phyloP scores from a whole-genome alignment of 2,113 vertebrate species.

The Uria aalge region DNA sequence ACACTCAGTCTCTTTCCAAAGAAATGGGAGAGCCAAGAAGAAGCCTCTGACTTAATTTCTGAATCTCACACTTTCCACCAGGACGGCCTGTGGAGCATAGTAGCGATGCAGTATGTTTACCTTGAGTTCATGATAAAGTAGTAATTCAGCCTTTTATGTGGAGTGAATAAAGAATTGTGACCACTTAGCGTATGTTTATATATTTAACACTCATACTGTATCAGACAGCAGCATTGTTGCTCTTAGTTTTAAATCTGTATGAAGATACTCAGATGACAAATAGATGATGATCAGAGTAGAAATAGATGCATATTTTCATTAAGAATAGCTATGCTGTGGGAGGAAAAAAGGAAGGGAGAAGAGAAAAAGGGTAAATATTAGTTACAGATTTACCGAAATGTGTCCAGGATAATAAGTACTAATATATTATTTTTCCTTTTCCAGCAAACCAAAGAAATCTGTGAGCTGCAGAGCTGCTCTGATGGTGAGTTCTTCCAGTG shows the following conservation, averaged over 20 bases:
- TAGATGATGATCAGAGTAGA: neutral
- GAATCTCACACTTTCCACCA: neutral
- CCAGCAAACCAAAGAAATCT: neutral
- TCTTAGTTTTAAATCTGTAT: neutral
- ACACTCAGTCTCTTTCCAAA: neutral
- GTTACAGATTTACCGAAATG: neutral
- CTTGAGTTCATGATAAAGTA: neutral
- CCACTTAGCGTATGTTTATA: neutral
- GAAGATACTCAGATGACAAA: neutral
- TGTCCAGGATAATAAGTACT: neutral
- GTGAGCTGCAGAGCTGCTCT: neutral
- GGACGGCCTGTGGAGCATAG: neutral
- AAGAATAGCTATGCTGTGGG: neutral
- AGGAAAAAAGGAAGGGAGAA: neutral
- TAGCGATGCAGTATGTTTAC: neutral
- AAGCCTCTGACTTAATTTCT: neutral
- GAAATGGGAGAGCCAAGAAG: neutral
- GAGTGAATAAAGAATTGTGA: neutral
- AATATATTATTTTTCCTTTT: neutral
- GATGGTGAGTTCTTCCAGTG: neutral
- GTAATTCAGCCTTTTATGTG: neutral
- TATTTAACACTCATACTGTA: neutral
- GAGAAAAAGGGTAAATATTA: neutral
- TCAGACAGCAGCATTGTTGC: neutral
- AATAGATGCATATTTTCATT: neutral